Percentiles rank a stretch among this genome's conserved stretches.
Conservation (phyloP, 2,113 vertebrate species). For the Calidris pugnax region DNA sequence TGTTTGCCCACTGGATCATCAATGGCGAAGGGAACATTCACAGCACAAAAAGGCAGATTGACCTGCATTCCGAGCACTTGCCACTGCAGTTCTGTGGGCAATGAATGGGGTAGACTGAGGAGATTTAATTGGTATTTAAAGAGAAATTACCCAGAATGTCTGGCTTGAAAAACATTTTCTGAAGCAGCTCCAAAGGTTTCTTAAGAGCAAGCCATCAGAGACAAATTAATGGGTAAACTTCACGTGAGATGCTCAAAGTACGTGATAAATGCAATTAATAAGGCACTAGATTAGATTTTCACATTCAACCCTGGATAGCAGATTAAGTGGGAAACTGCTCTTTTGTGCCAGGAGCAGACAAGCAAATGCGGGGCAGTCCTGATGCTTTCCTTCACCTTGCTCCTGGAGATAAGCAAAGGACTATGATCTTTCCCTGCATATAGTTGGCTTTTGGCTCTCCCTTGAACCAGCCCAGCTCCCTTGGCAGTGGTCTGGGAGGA, state of each 20-base stretch:
- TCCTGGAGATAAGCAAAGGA: neutral
- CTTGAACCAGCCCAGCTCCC: neutral
- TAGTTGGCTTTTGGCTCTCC: neutral
- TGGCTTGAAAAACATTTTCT: neutral
- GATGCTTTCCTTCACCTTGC: neutral
- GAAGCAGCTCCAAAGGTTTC: neutral
- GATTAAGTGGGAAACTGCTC: neutral
- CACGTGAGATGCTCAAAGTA: neutral
- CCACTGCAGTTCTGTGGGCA: neutral
- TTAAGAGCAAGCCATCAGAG: neutral
- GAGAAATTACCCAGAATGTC: neutral
- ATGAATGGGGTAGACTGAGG: neutral
- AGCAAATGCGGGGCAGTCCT: fast-evolving
- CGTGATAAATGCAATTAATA: conserved; percentile 31
- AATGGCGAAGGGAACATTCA: neutral
- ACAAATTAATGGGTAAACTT: neutral
- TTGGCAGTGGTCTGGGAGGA: too few relatives aligned
- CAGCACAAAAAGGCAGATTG: neutral
- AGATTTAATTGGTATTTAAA: neutral
- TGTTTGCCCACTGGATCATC: neutral
- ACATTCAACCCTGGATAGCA: neutral
- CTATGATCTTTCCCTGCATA: neutral
- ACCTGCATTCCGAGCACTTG: neutral
- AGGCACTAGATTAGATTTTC: neutral
- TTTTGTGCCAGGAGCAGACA: neutral